phyloP scores from a whole-genome alignment of 2,797 vertebrate species.

The Aphelocoma californica region DNA sequence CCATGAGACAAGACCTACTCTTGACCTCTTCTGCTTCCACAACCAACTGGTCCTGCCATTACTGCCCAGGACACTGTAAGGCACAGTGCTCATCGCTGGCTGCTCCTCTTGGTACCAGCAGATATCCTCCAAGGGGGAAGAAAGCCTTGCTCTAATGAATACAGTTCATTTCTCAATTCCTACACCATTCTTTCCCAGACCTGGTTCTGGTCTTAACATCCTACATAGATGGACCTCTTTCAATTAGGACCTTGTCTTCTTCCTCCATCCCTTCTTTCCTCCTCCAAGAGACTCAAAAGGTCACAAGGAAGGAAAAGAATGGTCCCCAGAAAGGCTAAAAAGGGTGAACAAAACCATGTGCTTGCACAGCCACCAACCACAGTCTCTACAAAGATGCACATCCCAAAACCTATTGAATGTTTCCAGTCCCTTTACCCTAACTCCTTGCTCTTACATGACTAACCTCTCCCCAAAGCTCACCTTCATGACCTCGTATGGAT shows the following conservation, averaged over 20 bases:
- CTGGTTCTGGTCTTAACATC: not conserved
- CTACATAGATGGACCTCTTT: not conserved
- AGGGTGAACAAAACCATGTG: not conserved
- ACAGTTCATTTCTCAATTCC: not conserved
- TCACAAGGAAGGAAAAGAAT: not conserved
- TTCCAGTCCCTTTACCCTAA: not conserved
- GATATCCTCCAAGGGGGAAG: not conserved
- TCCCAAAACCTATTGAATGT: not conserved
- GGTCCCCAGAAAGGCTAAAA: not conserved
- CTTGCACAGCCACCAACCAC: not conserved
- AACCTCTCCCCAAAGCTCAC: not conserved
- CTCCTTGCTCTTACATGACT: not conserved
- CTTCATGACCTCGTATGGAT: not conserved
- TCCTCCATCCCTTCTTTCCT: not conserved
- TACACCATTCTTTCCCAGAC: not conserved
- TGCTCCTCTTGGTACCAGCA: not conserved
- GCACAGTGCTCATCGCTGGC: not conserved
- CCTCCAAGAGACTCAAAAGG: not conserved
- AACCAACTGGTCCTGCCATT: not conserved
- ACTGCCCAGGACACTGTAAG: not conserved
- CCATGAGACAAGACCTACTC: not conserved
- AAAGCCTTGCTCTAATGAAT: not conserved
- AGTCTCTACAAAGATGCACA: not conserved
- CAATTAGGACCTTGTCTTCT: not conserved
- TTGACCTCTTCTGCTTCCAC: not conserved